Base-by-base conservation (phyloP, 2,113 vertebrate genomes). In the Oplegnathus fasciatus region DNA sequence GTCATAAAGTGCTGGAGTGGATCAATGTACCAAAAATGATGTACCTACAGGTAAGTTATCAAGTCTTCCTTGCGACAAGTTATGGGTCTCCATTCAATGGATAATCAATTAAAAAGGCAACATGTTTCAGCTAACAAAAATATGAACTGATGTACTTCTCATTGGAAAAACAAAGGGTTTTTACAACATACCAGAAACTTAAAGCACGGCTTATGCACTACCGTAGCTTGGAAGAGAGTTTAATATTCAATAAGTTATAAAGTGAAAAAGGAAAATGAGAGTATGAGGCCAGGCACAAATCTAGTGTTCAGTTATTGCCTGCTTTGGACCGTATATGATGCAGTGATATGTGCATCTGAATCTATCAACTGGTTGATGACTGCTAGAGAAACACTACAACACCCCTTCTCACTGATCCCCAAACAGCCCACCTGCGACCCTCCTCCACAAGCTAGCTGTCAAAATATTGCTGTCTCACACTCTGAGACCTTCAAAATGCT, bases 381-480 rank as follows among this genome's bases (percentile, higher is more conserved):
- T 32, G 42, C 70, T 30, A 3, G 9, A 58, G 50, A 44, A 64
- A 64, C 3, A 20, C 79, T 73, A 28, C 62, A 71, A 64, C 57
- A 30, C 48, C 20, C 26, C 42, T 17, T 24, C 46, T 42, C 70
- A 60, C 42, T 44, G 65, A 76, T 52, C 17, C 44, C 55, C 61
- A 40, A 18, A 58, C 69, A 75, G 34, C 26, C 72, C 65, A 65
- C 32, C 86, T 62, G 42, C 28, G 5, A 67, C 37, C 60, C 34
- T 62, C 52, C 50, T 69, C 77, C 62, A 30, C 46, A 4, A 60
- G 68, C 58, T 14, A 50, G 32, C 68, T 81, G 85, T 80, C 88
- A 78, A 78, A 87, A 80, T 61, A 80, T 26, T 72, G 76, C 68
- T 52, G 57, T 70, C 46, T 40, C 69, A 80, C 37, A 55, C 76